Evolutionary conservation across 2,797 vertebrate genomes (phyloP).

Genomic region (Premnoplex brunnescens): DNA sequence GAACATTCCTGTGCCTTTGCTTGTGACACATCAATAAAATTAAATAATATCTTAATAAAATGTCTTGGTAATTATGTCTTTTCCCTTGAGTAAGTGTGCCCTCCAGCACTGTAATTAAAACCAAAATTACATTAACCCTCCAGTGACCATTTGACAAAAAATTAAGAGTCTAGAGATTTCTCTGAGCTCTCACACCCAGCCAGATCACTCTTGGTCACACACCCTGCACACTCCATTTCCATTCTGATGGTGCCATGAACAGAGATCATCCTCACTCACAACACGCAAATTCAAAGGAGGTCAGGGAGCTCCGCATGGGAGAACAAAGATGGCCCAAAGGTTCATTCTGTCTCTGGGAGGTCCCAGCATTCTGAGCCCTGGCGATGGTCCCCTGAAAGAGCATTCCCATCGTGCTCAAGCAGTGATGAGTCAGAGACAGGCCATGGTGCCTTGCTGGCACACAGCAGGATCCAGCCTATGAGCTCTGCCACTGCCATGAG

Average conservation of each 20-base stretch:
- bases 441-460: rapidly evolving
- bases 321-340: neutral
- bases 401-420: rapidly evolving
- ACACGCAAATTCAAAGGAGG: neutral
- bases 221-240: neutral
- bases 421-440: neutral
- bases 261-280: neutral
- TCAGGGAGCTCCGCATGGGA: neutral
- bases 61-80: conserved; percentile 49
- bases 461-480: neutral
- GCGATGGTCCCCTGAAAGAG: neutral
- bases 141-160: conserved; percentile 24
- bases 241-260: rapidly evolving
- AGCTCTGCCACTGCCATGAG: rapidly evolving
- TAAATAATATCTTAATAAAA: conserved; percentile 79
- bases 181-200: neutral
- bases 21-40: conserved; percentile 70
- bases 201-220: neutral
- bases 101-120: conserved; percentile 54
- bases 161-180: neutral
- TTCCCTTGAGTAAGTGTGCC: conserved; percentile 12
- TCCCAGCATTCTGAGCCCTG: neutral
- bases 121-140: conserved; percentile 62
- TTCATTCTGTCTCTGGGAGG: rapidly evolving
- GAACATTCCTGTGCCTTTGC: conserved; percentile 54